These are phyloP conservation scores for Cylas formicarius DNA, from an alignment of 1,140 invertebrate genomes.

Conservation along the genomic window DNA sequence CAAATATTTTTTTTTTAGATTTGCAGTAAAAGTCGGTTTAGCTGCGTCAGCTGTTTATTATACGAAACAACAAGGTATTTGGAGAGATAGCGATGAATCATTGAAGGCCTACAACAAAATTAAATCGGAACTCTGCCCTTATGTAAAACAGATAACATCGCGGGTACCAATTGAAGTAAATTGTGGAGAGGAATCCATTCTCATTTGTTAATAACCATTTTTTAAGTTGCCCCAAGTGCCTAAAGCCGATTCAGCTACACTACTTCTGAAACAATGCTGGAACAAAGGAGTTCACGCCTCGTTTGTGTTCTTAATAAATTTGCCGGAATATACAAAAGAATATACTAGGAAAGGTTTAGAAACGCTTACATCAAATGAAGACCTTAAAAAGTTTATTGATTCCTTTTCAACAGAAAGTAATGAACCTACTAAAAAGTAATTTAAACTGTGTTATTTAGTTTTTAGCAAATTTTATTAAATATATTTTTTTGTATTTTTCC, in stretches of 20 bases:
- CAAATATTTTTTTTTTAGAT: constrained; percentile 37
- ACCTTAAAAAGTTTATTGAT: constrained; percentile 30
- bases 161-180: constrained; percentile 50
- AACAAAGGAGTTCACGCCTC: constrained; percentile 49
- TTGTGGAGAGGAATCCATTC: constrained; percentile 1
- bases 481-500: too few species aligned
- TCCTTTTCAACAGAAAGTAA: constrained; percentile 17
- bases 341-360: constrained; percentile 38
- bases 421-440: constrained; percentile 2
- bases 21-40: constrained; percentile 47
- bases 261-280: constrained; percentile 49
- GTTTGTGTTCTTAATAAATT: constrained; percentile 46
- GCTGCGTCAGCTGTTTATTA: constrained; percentile 47
- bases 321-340: constrained; percentile 43
- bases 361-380: constrained; percentile 23
- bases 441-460: too few species aligned
- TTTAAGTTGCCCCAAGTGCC: constrained; percentile 48
- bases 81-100: constrained; percentile 49
- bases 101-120: constrained; percentile 43
- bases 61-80: constrained; percentile 49
- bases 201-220: constrained; percentile 19
- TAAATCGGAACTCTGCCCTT: constrained; percentile 46
- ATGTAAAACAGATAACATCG: constrained; percentile 46
- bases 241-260: constrained; percentile 39
- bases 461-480: too few species aligned